phyloP scores from a whole-genome alignment of 2,113 vertebrate species.

The Entomyzon cyanotis region DNA sequence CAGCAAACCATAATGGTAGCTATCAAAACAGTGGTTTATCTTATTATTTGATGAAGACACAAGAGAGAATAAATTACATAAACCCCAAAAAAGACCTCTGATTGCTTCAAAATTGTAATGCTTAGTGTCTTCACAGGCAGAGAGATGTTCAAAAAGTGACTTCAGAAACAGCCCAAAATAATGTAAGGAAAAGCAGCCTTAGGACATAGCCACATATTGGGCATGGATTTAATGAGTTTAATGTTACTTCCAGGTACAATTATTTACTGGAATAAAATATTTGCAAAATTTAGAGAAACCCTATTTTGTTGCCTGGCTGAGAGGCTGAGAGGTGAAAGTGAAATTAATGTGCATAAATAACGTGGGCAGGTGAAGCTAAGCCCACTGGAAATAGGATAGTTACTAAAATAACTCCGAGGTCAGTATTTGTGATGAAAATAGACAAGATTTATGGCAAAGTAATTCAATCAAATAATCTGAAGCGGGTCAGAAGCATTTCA shows the following conservation, averaged over 20 bases:
- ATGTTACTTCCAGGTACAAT: not conserved
- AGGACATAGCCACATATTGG: not conserved
- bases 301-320: not conserved
- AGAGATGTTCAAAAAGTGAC: not conserved
- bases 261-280: not conserved
- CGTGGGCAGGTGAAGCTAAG: not conserved
- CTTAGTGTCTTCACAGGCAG: not conserved
- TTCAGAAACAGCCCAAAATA: not conserved
- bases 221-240: not conserved
- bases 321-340: not conserved
- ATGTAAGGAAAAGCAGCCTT: not conserved
- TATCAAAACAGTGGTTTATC: not conserved
- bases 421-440: slow-evolving; percentile 43
- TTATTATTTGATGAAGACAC: not conserved
- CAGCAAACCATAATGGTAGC: not conserved
- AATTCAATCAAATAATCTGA: slow-evolving; percentile 44
- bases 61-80: not conserved
- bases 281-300: not conserved
- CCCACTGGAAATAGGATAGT: not conserved
- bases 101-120: not conserved
- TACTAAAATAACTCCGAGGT: slow-evolving; percentile 23
- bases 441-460: slow-evolving; percentile 11
- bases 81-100: not conserved
- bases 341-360: slow-evolving; percentile 17
- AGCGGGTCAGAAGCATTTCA: not conserved